Percentiles rank a stretch among this genome's conserved stretches.
These are phyloP conservation scores for Oopsacas minuta DNA, from an alignment of 37 sponge, comb jelly and placozoan genomes.

Conservation along the genomic window DNA sequence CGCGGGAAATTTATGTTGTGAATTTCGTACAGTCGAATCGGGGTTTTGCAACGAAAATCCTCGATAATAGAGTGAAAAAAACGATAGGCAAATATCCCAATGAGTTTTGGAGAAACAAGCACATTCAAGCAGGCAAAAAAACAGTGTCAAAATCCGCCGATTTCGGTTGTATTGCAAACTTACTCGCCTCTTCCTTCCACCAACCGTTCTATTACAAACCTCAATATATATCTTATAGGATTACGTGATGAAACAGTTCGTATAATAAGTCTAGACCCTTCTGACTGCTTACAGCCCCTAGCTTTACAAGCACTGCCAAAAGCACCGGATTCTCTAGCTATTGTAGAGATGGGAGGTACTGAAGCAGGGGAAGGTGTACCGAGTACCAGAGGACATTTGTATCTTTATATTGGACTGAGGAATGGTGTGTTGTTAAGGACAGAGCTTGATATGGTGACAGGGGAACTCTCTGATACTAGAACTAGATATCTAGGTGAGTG, in stretches of 20 bases:
- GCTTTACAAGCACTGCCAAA: slow-evolving; percentile 94
- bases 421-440: slow-evolving; percentile 92
- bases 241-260: slow-evolving; percentile 90
- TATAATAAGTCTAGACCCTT: slow-evolving; percentile 88
- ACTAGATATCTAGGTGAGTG: slow-evolving; percentile 48
- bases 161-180: too few relatives aligned
- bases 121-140: too few relatives aligned
- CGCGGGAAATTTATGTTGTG: too few relatives aligned
- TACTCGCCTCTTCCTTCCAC: too few relatives aligned
- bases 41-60: too few relatives aligned
- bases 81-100: too few relatives aligned
- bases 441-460: slow-evolving; percentile 82
- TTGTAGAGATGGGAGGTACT: slow-evolving; percentile 80
- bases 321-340: slow-evolving; percentile 81
- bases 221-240: background rate
- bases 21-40: too few relatives aligned
- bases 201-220: too few relatives aligned
- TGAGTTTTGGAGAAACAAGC: too few relatives aligned
- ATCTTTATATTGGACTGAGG: slow-evolving; percentile 89
- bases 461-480: slow-evolving; percentile 93
- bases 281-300: slow-evolving; percentile 79
- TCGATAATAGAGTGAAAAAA: too few relatives aligned
- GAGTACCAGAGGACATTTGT: slow-evolving; percentile 45
- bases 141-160: too few relatives aligned
- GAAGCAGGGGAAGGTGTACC: slow-evolving; percentile 25